Base-by-base conservation (phyloP, 2,888 invertebrate genomes). In the Sinhomidia bicolor region DNA sequence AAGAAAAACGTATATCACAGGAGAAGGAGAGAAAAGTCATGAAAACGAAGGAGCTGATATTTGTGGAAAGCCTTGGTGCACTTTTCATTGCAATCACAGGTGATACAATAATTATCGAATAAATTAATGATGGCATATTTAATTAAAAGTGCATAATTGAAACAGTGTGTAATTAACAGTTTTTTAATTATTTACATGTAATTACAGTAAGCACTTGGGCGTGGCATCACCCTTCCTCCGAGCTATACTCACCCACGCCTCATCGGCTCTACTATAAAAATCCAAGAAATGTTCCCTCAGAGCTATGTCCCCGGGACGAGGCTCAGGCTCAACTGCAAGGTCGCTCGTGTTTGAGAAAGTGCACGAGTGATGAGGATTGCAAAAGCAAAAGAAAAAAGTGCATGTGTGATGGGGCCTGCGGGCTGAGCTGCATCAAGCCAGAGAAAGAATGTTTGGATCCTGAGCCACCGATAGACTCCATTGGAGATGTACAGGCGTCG, bases 361-460 rank as follows among this genome's bases (percentile, higher is more conserved):
- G 99, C 93, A 97, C 96, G 0, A 96, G 97, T 0, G 98, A 99
- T 93, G 97, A 97, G 93, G 99, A 99, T 94, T 99, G 99, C 94
- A 98, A 98, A 94, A 98, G 98, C 93, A 97, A 97, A 94, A 97
- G 98, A 94, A 98, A 99, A 94, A 97, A 98, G 93, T 99, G 99
- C 93, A 95, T 98, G 90, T 99, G 99, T 93, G 99, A 99, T 93
- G 99, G 99, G 74, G 88, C 88, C 10, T 90, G 90, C 44, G 88
- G 88, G 29, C 94, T 94, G 1, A 98, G 98, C 82, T 99, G 99
- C 94, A 98, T 99, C 92, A 99, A 99, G 94, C 98, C 98, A 93
- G 97, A 98, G 93, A 95, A 97, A n/a, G 97, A 97, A 93, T 98
- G 98, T 92, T 96, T 97, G 0, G 96, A 96, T 91, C 94, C 97